Evolutionary conservation across 2,888 invertebrate genomes (phyloP).

Genomic region (Philereme transversata): DNA sequence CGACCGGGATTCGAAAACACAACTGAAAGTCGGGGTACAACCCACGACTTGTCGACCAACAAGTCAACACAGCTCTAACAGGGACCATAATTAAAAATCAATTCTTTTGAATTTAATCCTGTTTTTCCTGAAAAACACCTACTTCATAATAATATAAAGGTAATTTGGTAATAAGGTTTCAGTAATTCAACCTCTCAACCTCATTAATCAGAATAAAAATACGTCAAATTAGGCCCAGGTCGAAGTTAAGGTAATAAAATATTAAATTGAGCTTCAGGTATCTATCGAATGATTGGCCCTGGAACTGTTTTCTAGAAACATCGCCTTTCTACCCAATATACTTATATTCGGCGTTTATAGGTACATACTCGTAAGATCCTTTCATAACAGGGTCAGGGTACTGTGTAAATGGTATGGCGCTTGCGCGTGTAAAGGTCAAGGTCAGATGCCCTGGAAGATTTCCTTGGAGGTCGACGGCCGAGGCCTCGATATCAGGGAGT

Average conservation of each 20-base stretch:
- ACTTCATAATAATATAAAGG: too few species aligned
- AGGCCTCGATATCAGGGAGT: slow-evolving; percentile 72
- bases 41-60: too few species aligned
- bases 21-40: too few species aligned
- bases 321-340: slow-evolving; percentile 13
- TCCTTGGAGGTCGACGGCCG: slow-evolving; percentile 74
- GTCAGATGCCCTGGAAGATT: slow-evolving; percentile 80
- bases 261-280: background rate
- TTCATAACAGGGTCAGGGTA: slow-evolving; percentile 79
- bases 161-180: too few species aligned
- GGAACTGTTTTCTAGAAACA: slow-evolving; percentile 1
- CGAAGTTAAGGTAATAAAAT: background rate
- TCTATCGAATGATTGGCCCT: background rate
- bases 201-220: background rate
- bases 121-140: too few species aligned
- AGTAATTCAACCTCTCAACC: too few species aligned
- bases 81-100: too few species aligned
- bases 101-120: too few species aligned
- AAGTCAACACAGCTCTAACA: too few species aligned
- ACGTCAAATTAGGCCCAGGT: background rate
- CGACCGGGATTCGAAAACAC: too few species aligned
- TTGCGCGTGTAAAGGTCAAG: slow-evolving; percentile 81
- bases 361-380: slow-evolving; percentile 50
- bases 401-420: slow-evolving; percentile 72
- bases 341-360: slow-evolving; percentile 45